Percentiles rank a stretch among this genome's conserved stretches.
Conservation (phyloP, 2,113 vertebrate genomes). For the Entomyzon cyanotis region DNA sequence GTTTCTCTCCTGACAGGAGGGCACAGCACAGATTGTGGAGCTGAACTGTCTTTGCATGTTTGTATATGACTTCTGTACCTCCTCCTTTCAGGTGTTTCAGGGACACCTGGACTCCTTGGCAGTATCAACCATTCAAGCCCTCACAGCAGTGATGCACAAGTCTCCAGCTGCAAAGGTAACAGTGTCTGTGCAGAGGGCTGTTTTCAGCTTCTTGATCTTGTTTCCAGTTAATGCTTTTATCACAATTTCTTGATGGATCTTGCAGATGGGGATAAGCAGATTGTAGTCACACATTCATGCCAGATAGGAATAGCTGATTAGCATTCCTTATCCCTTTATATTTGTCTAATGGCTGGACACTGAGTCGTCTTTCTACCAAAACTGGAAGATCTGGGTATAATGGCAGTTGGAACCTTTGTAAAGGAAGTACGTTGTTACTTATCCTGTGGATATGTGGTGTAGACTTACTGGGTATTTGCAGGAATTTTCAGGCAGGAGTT, state of each 20-base stretch:
- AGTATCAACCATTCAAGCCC: slow-evolving; percentile 92
- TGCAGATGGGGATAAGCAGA: neutral
- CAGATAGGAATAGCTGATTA: neutral
- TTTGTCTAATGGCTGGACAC: neutral
- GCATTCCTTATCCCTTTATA: neutral
- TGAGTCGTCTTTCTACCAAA: neutral
- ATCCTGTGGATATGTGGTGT: neutral
- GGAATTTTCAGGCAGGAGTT: neutral
- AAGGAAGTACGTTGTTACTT: neutral
- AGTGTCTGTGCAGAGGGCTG: slow-evolving; percentile 28
- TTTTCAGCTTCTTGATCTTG: neutral
- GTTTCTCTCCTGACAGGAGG: slow-evolving; percentile 37
- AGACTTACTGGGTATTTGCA: neutral
- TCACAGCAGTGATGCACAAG: slow-evolving; percentile 96
- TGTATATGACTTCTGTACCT: slow-evolving; percentile 39
- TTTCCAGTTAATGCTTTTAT: slow-evolving; percentile 5
- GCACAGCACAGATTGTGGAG: neutral
- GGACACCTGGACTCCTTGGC: slow-evolving; percentile 89
- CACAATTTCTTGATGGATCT: neutral
- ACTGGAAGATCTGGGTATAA: neutral
- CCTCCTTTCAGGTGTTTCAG: slow-evolving; percentile 85
- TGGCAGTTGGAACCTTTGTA: neutral
- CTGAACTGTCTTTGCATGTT: neutral
- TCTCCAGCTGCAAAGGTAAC: slow-evolving; percentile 95
- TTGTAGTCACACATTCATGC: neutral